Base-by-base conservation (phyloP, 2,113 vertebrate species). In the Etheostoma spectabile region DNA sequence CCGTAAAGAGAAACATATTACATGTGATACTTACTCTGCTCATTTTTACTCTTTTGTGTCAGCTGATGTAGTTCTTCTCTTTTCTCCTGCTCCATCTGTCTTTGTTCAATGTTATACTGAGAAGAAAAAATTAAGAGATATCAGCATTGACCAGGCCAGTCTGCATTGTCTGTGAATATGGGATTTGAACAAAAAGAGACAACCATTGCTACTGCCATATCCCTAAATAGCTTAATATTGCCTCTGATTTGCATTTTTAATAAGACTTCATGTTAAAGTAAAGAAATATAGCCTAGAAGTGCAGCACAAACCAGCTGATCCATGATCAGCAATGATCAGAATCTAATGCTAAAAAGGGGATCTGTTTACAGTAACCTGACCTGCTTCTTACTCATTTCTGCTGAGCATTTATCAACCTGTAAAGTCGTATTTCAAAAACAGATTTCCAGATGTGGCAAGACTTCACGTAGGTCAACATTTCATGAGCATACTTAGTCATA, bases 21-120 rank as follows among this genome's bases (percentile, higher is more conserved):
- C 22, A 78, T 22, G 8, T 19, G 5, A 53, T 52, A 91, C 97
- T 96, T 94, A 98, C 97, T 98, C 71, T 95, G 82, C 72, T 97
- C 97, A 88, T 95, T 96, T 91, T 97, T 97, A 87, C 95, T 96
- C 91, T 98, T 98, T 62, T 96, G 94, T 81, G 96, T 96, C 74
- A 97, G 95, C 79, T 96, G 95, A 24, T 95, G 93, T 27, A 97
- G 93, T 88, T 97, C 96, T 69, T 96, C 96, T 70, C 96, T 95
- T 88, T 96, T 95, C 87, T 96, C 96, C 42, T 95, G 95, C 19
- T 94, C 96, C 67, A 94, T 92, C 65, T 80, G 93, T 86, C 46
- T 95, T 68, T 77, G 84, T 76, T 97, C 96, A 89, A 94, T 94
- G 67, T 95, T 93, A 74, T 95, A 95, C 97, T 97, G 92, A 52